A percentile compares a stretch with the other conserved stretches of the same genome.
phyloP scores from a whole-genome alignment of 2,888 invertebrate species.

The Cheilosia vulpina region DNA sequence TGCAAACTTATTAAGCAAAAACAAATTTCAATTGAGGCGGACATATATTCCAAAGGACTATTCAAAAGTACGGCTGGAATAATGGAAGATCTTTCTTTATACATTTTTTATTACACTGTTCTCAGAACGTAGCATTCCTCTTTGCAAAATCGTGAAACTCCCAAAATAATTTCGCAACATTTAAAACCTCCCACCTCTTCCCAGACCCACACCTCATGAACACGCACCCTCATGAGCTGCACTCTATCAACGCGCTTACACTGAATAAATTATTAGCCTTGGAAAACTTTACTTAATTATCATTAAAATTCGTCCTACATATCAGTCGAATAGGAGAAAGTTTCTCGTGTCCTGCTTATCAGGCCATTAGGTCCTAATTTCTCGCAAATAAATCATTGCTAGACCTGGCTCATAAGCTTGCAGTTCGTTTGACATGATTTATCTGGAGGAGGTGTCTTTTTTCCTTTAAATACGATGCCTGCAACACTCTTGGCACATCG shows the following conservation, averaged over 20 bases:
- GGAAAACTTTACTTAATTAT: slow-evolving; percentile 45
- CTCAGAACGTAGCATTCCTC: no score
- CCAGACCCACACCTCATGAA: neutral
- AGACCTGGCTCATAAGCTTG: neutral
- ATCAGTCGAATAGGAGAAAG: neutral
- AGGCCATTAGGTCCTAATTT: slow-evolving; percentile 54
- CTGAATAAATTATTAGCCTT: slow-evolving; percentile 34
- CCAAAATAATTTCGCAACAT: neutral
- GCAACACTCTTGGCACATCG: slow-evolving; percentile 28
- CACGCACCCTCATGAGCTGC: neutral
- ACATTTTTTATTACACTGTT: no score
- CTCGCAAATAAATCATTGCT: slow-evolving; percentile 49
- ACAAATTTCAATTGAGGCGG: no score
- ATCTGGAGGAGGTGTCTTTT: slow-evolving; percentile 7
- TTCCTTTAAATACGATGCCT: neutral
- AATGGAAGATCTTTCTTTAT: no score
- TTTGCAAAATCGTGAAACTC: no score
- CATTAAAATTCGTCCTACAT: slow-evolving; percentile 26
- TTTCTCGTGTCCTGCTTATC: slow-evolving; percentile 49
- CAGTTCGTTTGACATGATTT: slow-evolving; percentile 32
- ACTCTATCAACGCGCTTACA: neutral
- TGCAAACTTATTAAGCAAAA: no score
- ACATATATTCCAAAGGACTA: no score
- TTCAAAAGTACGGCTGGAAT: no score
- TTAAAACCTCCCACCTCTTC: neutral